Evolutionary conservation across 2,888 invertebrate genomes (phyloP).

Genomic region (Penaeus monodon): DNA sequence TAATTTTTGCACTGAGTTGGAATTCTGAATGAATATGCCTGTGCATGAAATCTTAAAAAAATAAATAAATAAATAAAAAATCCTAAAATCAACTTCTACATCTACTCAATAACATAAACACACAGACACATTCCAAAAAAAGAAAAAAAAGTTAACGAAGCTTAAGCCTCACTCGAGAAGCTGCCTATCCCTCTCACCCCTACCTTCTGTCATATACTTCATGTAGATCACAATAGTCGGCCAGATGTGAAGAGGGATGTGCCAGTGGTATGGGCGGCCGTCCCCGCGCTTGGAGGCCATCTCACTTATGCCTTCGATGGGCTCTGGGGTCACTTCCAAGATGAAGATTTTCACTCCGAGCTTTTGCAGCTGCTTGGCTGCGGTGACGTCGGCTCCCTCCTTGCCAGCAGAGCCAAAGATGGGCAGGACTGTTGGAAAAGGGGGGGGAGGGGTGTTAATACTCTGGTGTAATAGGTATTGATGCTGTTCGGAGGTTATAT

Average conservation of each 20-base stretch:
- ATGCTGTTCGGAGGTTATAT: neutral
- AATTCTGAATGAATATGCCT: too few relatives aligned
- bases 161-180: too few relatives aligned
- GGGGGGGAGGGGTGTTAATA: neutral
- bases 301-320: conserved; percentile 43
- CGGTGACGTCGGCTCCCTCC: conserved; percentile 50
- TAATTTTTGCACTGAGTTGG: too few relatives aligned
- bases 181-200: neutral
- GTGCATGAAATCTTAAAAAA: too few relatives aligned
- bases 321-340: conserved; percentile 53
- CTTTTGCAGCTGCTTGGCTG: conserved; percentile 55
- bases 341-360: conserved; percentile 60
- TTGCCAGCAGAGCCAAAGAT: conserved; percentile 56
- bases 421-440: conserved; percentile 49
- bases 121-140: neutral
- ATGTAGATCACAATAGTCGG: conserved; percentile 62
- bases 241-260: conserved; percentile 54
- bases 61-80: too few relatives aligned
- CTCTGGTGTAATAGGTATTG: neutral
- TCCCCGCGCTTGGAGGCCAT: conserved; percentile 63
- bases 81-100: too few relatives aligned
- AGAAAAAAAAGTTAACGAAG: neutral
- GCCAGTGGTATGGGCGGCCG: conserved; percentile 62
- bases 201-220: conserved; percentile 63
- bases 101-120: too few relatives aligned